These are phyloP conservation scores for Amblyteles armatorius DNA, from an alignment of 2,888 invertebrate genomes.

Conservation along the genomic window DNA sequence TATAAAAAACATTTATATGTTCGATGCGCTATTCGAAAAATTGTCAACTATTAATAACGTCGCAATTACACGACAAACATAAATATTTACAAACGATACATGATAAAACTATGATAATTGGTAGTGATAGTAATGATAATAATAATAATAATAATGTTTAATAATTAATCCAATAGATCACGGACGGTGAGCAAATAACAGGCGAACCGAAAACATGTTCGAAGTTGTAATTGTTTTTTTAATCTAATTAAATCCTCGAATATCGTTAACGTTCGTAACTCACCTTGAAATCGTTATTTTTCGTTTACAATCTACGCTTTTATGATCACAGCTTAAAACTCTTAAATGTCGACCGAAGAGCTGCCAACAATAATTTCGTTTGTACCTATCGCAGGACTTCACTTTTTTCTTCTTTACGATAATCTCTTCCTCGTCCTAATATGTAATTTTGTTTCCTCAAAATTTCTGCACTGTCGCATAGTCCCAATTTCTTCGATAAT, in stretches of 20 bases:
- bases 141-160: conserved; percentile 39
- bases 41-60: background rate
- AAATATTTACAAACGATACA: conserved; percentile 43
- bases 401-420: conserved; percentile 5
- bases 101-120: conserved; percentile 21
- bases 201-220: conserved; percentile 37
- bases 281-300: conserved; percentile 16
- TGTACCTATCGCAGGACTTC: conserved; percentile 33
- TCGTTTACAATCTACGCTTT: conserved; percentile 40
- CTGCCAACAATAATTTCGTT: conserved; percentile 27
- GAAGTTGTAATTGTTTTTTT: conserved; percentile 17
- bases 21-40: background rate
- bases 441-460: background rate
- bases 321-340: conserved; percentile 49
- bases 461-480: background rate
- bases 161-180: conserved; percentile 38
- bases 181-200: conserved; percentile 59
- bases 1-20: conserved; percentile 38
- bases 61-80: conserved; percentile 18
- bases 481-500: background rate
- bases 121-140: conserved; percentile 12
- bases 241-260: conserved; percentile 19
- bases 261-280: conserved; percentile 14
- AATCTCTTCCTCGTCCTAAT: conserved; percentile 28
- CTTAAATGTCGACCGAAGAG: conserved; percentile 29